Evolutionary conservation across 2,113 vertebrate genomes (phyloP), one percentile per base, ranked within the genome.

Genomic region (Acinonyx jubatus): DNA sequence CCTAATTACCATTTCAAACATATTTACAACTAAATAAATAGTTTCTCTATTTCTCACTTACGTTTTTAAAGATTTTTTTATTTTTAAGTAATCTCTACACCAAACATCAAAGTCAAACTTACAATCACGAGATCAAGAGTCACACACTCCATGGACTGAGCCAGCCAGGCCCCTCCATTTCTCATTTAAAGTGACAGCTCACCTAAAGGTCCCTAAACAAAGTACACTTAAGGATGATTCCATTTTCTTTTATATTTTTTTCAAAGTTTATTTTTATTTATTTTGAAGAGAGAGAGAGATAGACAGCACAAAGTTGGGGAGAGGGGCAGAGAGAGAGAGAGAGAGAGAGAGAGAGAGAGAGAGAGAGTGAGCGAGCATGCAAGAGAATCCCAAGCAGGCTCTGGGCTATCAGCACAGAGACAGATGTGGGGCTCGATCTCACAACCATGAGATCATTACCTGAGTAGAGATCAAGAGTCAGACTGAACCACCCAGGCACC

Each of bases 1-100:
- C 31, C 69, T 83, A 69, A 79, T 45, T 55, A 78, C 50, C 50
- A 80, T 65, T 41, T 71, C 12, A 63, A 69, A 92, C 31, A 73
- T 83, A 29, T 73, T 66, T 69, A 88, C 0, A 79, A n/a, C 19
- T 73, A 89, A 50, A 71, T 66, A 88, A 96, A 96, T 4, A 73
- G 33, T 83, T 48, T 85, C 33, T 85, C 71, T 81, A 38, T 50
- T 96, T 87, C 48, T 71, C 69, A 23, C 57, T 61, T 61, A 61
- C 23, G 19, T 69, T 71, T 12, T 71, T 21, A 23, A 71, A 36
- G n/a, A 71, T 10, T 36, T 69, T 36, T 19, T 36, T 36, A 21
- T 23, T 71, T 71, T 38, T 38, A 71, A 71, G 69, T 36, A 71
- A 73, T 73, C 36, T 38, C 69, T 38, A 5, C 36, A 10, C 69